Conservation (phyloP, 2,888 invertebrate species). For the Mythimna ferrago region DNA sequence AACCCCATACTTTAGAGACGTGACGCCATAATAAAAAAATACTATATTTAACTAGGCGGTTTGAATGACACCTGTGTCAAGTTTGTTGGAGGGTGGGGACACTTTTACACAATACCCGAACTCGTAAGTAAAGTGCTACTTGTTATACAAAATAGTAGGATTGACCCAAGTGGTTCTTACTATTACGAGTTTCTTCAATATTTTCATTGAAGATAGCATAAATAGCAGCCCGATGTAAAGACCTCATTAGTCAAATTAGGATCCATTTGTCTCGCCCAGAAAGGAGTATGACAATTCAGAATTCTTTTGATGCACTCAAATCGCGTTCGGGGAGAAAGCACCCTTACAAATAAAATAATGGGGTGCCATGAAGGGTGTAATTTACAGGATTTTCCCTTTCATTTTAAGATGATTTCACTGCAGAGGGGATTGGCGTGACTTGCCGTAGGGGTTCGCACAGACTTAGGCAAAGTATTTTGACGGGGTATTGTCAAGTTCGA, state of each 20-base stretch:
- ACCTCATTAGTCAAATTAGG: constrained; percentile 45
- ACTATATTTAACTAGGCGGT: no score
- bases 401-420: constrained; percentile 84
- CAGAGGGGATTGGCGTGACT: constrained; percentile 81
- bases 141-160: no score
- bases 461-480: constrained; percentile 48
- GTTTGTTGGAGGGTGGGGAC: no score
- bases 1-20: no score
- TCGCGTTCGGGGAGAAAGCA: constrained; percentile 59
- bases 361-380: constrained; percentile 84
- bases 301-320: constrained; percentile 62
- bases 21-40: no score
- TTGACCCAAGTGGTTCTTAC: no score
- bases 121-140: no score
- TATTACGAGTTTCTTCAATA: not conserved
- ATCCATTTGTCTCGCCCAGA: constrained; percentile 31
- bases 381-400: constrained; percentile 85
- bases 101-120: no score
- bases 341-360: constrained; percentile 81
- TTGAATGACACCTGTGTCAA: no score
- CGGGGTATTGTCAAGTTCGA: constrained; percentile 24
- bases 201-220: not conserved
- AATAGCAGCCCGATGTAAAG: not conserved
- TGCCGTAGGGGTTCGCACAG: constrained; percentile 73
- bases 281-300: constrained; percentile 54